Percentiles rank a stretch among this genome's conserved stretches.
Evolutionary conservation across 2,113 vertebrate genomes (phyloP).

Genomic region (Chionomys nivalis): DNA sequence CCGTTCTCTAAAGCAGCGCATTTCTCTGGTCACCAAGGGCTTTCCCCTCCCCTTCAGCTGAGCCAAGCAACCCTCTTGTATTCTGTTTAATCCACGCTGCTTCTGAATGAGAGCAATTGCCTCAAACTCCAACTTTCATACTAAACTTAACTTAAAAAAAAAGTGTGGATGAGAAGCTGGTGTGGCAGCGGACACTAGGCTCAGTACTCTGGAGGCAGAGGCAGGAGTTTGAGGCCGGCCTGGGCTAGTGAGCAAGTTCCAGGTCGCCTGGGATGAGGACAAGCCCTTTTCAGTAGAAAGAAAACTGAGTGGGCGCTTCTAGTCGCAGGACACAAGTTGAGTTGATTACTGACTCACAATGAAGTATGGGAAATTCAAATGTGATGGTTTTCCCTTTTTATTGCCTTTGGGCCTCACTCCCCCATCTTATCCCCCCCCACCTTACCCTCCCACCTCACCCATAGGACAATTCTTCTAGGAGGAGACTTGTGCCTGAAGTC

Average conservation of each 20-base stretch:
- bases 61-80: constrained; percentile 11
- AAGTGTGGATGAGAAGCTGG: neutral
- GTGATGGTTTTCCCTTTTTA: neutral
- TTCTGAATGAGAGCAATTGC: constrained; percentile 48
- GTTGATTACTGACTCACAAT: constrained; percentile 9
- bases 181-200: neutral
- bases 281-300: neutral
- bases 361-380: constrained; percentile 24
- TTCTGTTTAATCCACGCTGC: constrained; percentile 17
- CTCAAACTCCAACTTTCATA: constrained; percentile 25
- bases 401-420: no score
- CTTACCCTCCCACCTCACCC: no score
- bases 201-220: neutral
- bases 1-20: neutral
- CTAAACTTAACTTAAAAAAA: neutral
- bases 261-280: neutral
- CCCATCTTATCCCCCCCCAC: no score
- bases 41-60: neutral
- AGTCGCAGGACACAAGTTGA: neutral
- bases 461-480: neutral
- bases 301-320: neutral
- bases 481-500: neutral
- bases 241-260: neutral
- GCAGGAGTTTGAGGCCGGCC: neutral
- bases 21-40: neutral